A percentile compares a stretch with the other conserved stretches of the same genome.
phyloP scores from a whole-genome alignment of 2,113 vertebrate species.

The Numenius arquata region DNA sequence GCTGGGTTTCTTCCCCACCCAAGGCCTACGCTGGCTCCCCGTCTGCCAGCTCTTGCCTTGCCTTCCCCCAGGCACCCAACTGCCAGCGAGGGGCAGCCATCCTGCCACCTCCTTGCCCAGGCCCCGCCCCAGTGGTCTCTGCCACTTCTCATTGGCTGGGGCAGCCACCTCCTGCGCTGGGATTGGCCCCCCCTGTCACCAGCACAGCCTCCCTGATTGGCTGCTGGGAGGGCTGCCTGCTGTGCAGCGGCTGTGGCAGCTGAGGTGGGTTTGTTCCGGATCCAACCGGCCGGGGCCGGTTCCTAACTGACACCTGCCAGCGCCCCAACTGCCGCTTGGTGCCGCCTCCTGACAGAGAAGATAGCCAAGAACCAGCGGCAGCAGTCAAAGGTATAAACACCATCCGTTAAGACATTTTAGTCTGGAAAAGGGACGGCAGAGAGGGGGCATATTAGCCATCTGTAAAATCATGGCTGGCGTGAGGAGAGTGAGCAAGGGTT shows the following conservation, averaged over 20 bases:
- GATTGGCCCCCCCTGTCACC: neutral
- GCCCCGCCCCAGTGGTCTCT: accelerated
- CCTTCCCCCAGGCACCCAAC: neutral
- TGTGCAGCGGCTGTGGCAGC: neutral
- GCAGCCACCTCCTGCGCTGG: neutral
- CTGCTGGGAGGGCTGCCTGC: neutral
- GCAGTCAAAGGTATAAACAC: too few species aligned
- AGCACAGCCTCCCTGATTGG: neutral
- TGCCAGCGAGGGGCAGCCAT: accelerated
- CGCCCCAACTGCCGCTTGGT: accelerated
- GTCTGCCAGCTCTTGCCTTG: neutral
- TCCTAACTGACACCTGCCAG: accelerated
- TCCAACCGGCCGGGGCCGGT: accelerated
- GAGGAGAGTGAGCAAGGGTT: neutral
- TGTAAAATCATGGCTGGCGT: neutral
- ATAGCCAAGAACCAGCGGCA: accelerated
- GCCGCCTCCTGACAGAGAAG: neutral
- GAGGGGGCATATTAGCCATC: neutral
- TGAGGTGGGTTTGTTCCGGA: accelerated
- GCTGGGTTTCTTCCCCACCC: neutral
- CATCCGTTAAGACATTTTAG: accelerated
- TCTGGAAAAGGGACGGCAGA: neutral
- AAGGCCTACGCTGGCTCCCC: neutral
- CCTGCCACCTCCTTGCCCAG: neutral
- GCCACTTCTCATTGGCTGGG: neutral